Conservation (phyloP, 2,888 invertebrate species). For the Hylaea fasciaria region DNA sequence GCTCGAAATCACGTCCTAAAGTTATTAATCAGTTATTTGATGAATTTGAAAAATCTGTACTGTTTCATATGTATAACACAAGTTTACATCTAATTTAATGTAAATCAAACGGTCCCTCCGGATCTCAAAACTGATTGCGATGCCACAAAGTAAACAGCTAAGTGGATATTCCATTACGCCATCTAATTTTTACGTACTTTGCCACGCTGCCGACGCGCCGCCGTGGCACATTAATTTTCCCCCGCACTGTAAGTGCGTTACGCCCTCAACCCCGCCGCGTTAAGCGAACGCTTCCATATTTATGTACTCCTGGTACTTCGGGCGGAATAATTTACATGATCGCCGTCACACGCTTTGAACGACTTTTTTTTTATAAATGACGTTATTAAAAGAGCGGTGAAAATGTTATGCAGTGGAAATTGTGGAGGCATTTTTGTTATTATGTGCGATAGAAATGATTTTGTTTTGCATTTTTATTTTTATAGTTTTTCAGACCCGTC, state of each 20-base stretch:
- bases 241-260: conserved; percentile 9
- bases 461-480: not conserved
- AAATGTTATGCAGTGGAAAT: conserved; percentile 11
- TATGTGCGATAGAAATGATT: not conserved
- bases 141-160: too few species aligned
- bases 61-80: too few species aligned
- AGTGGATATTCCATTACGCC: too few species aligned
- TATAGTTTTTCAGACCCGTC: too few species aligned
- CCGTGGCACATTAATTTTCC: not conserved
- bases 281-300: conserved; percentile 37
- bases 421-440: not conserved
- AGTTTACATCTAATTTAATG: too few species aligned
- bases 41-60: too few species aligned
- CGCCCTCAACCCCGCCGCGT: conserved; percentile 28
- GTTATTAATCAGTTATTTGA: too few species aligned
- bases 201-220: not conserved
- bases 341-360: conserved; percentile 39
- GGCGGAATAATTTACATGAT: conserved; percentile 51
- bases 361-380: conserved; percentile 15
- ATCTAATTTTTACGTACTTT: too few species aligned
- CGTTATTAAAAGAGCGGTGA: conserved; percentile 12
- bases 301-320: conserved; percentile 42
- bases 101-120: too few species aligned
- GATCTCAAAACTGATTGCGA: too few species aligned
- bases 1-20: too few species aligned